Base-by-base conservation (phyloP, 2,113 vertebrate species). In the Alethe castanea region DNA sequence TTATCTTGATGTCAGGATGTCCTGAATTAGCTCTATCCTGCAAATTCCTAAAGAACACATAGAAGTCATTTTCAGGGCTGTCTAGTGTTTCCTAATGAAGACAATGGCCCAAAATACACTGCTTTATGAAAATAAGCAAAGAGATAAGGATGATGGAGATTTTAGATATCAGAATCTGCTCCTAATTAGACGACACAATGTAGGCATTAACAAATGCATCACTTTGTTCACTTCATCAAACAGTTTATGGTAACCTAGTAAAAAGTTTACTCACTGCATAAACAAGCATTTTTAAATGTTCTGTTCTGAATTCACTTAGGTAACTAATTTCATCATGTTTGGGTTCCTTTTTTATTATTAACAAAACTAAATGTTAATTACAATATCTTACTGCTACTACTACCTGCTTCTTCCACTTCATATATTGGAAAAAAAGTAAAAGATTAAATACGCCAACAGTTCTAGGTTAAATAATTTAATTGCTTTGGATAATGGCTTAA, bases 401-500 rank as follows among this genome's bases (percentile, higher is more conserved):
- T 66, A 86, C 61, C 26, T 4, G 11, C 5, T 81, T 66, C 64
- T 53, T 88, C n/a, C 22, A 48, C 57, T 91, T 88, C 2, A 0
- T 84, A 92, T 79, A 70, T 9, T 83, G 29, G 42, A 47, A 93
- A 93, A 84, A 84, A 88, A 93, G 69, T 57, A 71, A 44, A 52
- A 86, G 35, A 84, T 53, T 70, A 50, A 86, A 74, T 84, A 53
- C 26, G 67, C 15, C 48, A 79, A 67, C 28, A 67, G 29, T 76
- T 95, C 64, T 64, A 89, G 20, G 40, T 74, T 87, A 88, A 94
- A 90, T 67, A 92, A 79, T 81, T 95, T 89, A 81, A 94, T 78
- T 35, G 45, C 18, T 76, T 92, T 65, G 48, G 48, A 64, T 87
- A 95, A 85, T 38, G 28, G 12, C 28, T 81, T 85, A 84, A 95